Evolutionary conservation across 2,797 vertebrate species (phyloP).

Genomic region (Taenioides sp.): DNA sequence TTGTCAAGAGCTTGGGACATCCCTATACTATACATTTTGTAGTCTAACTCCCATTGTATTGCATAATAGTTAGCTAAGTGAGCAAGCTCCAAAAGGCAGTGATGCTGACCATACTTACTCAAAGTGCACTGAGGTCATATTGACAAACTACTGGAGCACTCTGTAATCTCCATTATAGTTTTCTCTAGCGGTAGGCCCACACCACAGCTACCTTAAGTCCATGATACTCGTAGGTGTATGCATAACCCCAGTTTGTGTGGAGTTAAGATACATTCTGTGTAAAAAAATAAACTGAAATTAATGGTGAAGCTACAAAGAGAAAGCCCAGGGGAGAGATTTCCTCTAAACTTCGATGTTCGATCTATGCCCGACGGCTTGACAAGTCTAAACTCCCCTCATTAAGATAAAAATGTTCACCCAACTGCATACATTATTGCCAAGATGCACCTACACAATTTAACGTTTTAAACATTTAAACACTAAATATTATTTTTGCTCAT

Average conservation of each 20-base stretch:
- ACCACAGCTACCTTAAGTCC: constrained; percentile 13
- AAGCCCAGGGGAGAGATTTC: constrained; percentile 62
- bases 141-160: constrained; percentile 20
- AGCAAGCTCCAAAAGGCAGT: constrained; percentile 27
- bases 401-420: constrained; percentile 60
- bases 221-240: constrained; percentile 14
- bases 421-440: constrained; percentile 54
- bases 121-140: constrained; percentile 25
- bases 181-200: constrained; percentile 12
- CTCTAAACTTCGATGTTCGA: constrained; percentile 62
- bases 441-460: constrained; percentile 37
- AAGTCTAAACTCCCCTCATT: constrained; percentile 72
- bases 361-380: constrained; percentile 54
- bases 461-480: neutral
- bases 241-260: constrained; percentile 5
- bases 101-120: constrained; percentile 31
- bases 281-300: constrained; percentile 49
- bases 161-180: constrained; percentile 28
- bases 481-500: neutral
- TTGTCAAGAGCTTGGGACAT: neutral
- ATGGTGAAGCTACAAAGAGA: constrained; percentile 61
- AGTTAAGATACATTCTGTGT: constrained; percentile 28
- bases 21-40: neutral
- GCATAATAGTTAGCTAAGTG: constrained; percentile 4
- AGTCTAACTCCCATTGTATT: constrained; percentile 1